Conservation (phyloP, 2,113 vertebrate species). For the Ciconia boyciana region DNA sequence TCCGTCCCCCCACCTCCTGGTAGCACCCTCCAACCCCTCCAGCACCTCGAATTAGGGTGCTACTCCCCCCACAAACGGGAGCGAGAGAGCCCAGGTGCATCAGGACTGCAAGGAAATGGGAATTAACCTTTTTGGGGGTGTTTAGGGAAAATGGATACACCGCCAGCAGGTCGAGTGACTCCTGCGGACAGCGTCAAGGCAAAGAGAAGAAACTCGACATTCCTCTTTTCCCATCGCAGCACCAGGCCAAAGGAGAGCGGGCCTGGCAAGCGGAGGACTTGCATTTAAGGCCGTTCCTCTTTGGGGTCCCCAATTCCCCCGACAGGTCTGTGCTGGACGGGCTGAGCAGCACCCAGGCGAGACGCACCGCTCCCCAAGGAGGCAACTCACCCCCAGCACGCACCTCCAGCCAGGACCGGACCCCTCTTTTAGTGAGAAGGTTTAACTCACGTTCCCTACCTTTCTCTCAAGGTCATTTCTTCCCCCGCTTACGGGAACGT, state of each 20-base stretch:
- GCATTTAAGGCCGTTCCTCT: background rate
- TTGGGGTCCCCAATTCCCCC: too few relatives aligned
- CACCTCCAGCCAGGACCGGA: rapidly evolving
- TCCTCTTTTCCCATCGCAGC: background rate
- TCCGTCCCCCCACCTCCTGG: background rate
- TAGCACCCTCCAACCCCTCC: background rate
- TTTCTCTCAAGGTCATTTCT: background rate
- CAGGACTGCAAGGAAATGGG: too few relatives aligned
- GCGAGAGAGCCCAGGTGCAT: background rate
- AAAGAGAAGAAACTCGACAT: background rate
- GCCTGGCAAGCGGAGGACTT: background rate
- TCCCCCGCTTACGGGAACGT: background rate
- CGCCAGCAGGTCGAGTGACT: rapidly evolving
- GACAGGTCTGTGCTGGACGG: background rate
- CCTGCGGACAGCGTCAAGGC: background rate
- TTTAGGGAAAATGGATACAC: background rate
- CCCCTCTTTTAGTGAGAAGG: background rate
- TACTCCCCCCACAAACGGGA: rapidly evolving
- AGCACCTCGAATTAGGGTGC: background rate
- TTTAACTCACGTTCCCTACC: background rate
- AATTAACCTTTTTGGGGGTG: background rate
- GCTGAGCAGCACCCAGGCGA: background rate
- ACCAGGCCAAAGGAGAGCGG: too few relatives aligned
- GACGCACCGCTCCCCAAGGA: background rate
- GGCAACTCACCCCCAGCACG: background rate